Conservation (phyloP, 2,113 vertebrate species). For the Rhea pennata region DNA sequence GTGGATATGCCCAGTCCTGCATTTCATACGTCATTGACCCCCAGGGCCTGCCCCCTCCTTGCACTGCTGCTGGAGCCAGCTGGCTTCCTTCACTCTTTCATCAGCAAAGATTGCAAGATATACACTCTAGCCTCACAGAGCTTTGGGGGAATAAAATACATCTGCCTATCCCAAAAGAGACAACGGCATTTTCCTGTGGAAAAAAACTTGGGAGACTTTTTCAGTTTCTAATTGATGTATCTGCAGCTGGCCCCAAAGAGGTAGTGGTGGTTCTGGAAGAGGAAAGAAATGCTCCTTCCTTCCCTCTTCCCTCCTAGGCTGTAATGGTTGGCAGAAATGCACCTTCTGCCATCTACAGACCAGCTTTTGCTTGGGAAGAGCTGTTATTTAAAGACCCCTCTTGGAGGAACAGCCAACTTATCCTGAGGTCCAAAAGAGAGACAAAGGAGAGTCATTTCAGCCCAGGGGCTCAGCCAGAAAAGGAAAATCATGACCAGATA, state of each 20-base stretch:
- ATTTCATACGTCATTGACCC: not conserved
- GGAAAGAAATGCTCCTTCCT: not conserved
- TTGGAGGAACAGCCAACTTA: not conserved
- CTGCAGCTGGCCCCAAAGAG: not conserved
- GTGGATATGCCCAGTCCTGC: not conserved
- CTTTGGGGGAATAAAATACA: not conserved
- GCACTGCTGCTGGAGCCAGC: not conserved
- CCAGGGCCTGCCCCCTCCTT: not conserved
- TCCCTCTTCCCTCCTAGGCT: not conserved
- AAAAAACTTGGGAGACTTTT: not conserved
- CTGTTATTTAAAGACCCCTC: not conserved
- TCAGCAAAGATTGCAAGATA: not conserved
- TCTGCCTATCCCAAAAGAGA: not conserved
- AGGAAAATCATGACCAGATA: not conserved
- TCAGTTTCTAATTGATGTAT: not conserved
- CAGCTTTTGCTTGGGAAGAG: not conserved
- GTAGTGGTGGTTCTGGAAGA: not conserved
- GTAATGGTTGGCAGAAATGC: fast-evolving
- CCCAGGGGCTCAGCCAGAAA: not conserved
- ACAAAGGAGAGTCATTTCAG: not conserved
- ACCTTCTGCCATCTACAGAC: constrained; percentile 20
- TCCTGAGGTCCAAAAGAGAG: not conserved
- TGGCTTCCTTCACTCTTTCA: not conserved
- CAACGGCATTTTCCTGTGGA: not conserved
- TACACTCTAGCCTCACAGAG: not conserved